Evolutionary conservation across 1,140 invertebrate species (phyloP).

Genomic region (Venturia canescens): DNA sequence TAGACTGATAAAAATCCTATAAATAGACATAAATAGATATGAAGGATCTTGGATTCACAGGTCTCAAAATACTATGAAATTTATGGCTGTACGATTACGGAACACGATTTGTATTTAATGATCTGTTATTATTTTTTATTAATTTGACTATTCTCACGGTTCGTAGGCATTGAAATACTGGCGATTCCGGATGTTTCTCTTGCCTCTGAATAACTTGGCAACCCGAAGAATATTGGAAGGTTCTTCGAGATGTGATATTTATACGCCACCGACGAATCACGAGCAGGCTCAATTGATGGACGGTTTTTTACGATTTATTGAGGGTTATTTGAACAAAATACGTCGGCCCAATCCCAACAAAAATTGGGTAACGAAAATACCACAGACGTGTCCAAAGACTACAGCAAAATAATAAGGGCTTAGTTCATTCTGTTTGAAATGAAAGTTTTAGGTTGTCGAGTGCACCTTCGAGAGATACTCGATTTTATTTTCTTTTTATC

Average conservation of each 20-base stretch:
- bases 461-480: neutral
- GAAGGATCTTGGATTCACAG: too few species aligned
- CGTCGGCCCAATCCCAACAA: conserved; percentile 82
- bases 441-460: neutral
- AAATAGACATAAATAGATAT: too few species aligned
- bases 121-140: too few species aligned
- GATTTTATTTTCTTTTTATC: conserved; percentile 2
- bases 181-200: conserved; percentile 92
- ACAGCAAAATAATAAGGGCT: conserved; percentile 18
- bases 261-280: conserved; percentile 79
- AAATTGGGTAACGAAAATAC: conserved; percentile 75
- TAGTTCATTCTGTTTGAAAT: neutral
- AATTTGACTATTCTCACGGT: neutral
- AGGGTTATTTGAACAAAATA: conserved; percentile 93
- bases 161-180: conserved; percentile 93
- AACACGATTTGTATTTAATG: too few species aligned
- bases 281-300: conserved; percentile 82
- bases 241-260: conserved; percentile 88
- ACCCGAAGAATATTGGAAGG: conserved; percentile 86
- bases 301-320: conserved; percentile 91
- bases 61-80: too few species aligned
- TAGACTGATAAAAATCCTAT: too few species aligned
- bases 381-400: neutral
- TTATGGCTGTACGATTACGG: too few species aligned
- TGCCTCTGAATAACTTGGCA: conserved; percentile 86